Evolutionary conservation across 2,113 vertebrate species (phyloP).

Genomic region (Indicator indicator): DNA sequence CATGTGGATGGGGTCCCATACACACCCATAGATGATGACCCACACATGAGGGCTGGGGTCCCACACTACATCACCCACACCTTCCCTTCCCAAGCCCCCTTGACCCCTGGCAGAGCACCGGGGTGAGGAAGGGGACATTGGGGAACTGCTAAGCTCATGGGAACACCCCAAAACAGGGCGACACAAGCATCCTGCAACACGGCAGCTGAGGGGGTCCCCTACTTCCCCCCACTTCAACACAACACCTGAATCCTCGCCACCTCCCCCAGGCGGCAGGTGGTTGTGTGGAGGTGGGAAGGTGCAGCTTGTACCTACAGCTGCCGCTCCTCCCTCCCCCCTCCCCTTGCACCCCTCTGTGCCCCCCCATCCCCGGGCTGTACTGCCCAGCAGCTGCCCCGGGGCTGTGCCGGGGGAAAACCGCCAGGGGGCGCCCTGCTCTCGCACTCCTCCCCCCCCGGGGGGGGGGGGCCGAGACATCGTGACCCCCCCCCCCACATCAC

Average conservation of each 20-base stretch:
- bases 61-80: rapidly evolving
- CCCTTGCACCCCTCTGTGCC: no score
- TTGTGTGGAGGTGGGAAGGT: neutral
- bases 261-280: neutral
- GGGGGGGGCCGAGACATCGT: neutral
- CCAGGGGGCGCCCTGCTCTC: neutral
- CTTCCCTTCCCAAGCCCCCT: neutral
- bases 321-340: no score
- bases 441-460: neutral
- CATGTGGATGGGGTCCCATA: neutral
- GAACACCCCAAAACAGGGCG: neutral
- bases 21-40: neutral
- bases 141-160: neutral
- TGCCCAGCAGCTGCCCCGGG: neutral
- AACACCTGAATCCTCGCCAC: neutral
- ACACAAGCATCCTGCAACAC: no score
- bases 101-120: neutral
- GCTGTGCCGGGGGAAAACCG: neutral
- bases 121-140: neutral
- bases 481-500: neutral
- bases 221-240: neutral
- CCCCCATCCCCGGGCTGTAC: neutral
- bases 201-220: neutral
- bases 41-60: neutral
- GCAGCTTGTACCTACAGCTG: neutral